These are phyloP conservation scores for Heliconius aoede DNA, from an alignment of 2,888 invertebrate species.

Conservation along the genomic window DNA sequence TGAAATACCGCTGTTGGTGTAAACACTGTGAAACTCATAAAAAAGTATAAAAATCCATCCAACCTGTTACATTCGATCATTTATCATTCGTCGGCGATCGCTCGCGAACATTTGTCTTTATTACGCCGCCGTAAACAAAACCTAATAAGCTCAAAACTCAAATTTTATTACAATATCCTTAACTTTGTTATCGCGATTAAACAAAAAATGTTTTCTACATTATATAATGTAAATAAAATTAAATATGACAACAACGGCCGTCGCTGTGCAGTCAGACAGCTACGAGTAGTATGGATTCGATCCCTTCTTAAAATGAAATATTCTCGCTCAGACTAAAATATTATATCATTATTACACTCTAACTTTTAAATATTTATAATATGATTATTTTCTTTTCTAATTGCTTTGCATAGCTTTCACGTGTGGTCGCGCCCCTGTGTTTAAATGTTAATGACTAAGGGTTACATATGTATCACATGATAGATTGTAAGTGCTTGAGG, in stretches of 20 bases:
- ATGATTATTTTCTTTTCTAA: too few species aligned
- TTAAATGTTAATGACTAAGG: too few species aligned
- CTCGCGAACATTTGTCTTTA: slow-evolving; percentile 63
- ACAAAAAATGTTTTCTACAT: not conserved
- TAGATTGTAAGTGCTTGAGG: too few species aligned
- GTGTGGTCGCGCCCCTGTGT: too few species aligned
- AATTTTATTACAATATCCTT: slow-evolving; percentile 31
- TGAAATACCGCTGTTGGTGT: not conserved
- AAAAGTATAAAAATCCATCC: slow-evolving; percentile 37
- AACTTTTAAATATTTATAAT: too few species aligned
- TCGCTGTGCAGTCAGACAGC: not conserved
- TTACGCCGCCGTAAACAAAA: slow-evolving; percentile 52
- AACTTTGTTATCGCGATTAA: slow-evolving; percentile 14
- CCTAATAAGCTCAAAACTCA: slow-evolving; percentile 41
- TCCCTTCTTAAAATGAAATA: too few species aligned
- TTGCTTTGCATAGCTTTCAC: too few species aligned
- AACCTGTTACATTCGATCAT: slow-evolving; percentile 52
- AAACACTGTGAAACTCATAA: slow-evolving; percentile 30
- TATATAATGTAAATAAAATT: not conserved
- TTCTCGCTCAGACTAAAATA: too few species aligned
- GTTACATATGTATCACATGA: too few species aligned
- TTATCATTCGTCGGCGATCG: slow-evolving; percentile 59
- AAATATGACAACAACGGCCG: not conserved
- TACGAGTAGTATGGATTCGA: too few species aligned
- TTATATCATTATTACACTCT: too few species aligned